These are phyloP conservation scores for Lasiommata megera DNA, from an alignment of 2,888 invertebrate species.

Conservation along the genomic window DNA sequence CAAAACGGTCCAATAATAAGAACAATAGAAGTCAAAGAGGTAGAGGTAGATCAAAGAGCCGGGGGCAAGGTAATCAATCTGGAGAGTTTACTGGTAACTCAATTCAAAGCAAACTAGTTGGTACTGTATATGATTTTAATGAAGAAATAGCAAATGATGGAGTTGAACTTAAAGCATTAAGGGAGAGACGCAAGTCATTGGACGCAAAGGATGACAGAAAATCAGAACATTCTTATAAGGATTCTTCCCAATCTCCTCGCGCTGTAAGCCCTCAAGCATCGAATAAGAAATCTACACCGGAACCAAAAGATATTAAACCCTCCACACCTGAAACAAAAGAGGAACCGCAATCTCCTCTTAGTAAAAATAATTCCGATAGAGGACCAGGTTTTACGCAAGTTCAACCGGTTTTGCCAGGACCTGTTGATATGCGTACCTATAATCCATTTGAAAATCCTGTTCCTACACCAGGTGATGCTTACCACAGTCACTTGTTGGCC, in stretches of 20 bases:
- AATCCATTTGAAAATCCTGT: slow-evolving; percentile 83
- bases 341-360: slow-evolving; percentile 44
- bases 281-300: slow-evolving; percentile 52
- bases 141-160: slow-evolving; percentile 90
- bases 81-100: slow-evolving; percentile 83
- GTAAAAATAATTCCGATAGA: slow-evolving; percentile 41
- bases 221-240: slow-evolving; percentile 77
- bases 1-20: slow-evolving; percentile 60
- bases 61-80: slow-evolving; percentile 57
- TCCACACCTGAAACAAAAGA: slow-evolving; percentile 59
- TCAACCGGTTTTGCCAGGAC: slow-evolving; percentile 89
- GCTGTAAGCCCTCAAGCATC: slow-evolving; percentile 74
- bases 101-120: slow-evolving; percentile 89
- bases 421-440: slow-evolving; percentile 95
- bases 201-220: slow-evolving; percentile 84
- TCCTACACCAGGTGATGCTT: slow-evolving; percentile 81
- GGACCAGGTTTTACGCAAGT: slow-evolving; percentile 77
- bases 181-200: slow-evolving; percentile 88
- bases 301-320: slow-evolving; percentile 30
- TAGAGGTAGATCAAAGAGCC: slow-evolving; percentile 74
- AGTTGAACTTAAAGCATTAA: slow-evolving; percentile 88
- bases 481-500: slow-evolving; percentile 83
- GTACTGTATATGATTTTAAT: slow-evolving; percentile 94
- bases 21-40: slow-evolving; percentile 72
- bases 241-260: slow-evolving; percentile 81